Conservation (phyloP, 1,140 invertebrate genomes). For the Hyphantria cunea region DNA sequence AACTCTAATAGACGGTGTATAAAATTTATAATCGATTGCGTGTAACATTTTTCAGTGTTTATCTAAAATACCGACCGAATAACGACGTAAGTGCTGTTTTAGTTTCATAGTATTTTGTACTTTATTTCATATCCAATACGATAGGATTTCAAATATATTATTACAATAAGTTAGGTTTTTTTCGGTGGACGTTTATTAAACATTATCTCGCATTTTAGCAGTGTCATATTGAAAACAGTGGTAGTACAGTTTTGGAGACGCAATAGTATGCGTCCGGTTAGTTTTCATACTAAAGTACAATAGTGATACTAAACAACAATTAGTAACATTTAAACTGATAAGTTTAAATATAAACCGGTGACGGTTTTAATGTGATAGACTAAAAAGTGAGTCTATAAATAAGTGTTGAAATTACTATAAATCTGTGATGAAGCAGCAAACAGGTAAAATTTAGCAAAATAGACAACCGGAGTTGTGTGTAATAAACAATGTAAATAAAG, state of each 20-base stretch:
- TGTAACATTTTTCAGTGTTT: conserved; percentile 58
- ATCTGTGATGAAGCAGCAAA: not conserved
- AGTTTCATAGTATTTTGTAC: conserved; percentile 14
- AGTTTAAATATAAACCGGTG: not conserved
- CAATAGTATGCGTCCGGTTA: not conserved
- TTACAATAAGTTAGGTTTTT: too few relatives aligned
- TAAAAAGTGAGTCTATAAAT: not conserved
- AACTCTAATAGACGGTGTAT: conserved; percentile 35
- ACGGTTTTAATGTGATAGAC: not conserved
- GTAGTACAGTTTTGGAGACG: conserved; percentile 35
- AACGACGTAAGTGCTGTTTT: conserved; percentile 34
- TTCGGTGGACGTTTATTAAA: conserved; percentile 12
- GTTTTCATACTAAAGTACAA: not conserved
- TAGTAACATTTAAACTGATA: not conserved
- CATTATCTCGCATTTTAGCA: conserved; percentile 69
- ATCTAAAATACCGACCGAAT: conserved; percentile 40
- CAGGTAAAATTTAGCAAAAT: not conserved
- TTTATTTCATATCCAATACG: conserved; percentile 5
- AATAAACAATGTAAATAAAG: not conserved
- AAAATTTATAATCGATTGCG: conserved; percentile 39
- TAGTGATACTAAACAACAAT: not conserved
- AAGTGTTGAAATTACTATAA: not conserved
- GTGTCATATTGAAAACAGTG: conserved; percentile 68
- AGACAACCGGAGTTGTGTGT: not conserved
- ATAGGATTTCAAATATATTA: conserved; percentile 1